Evolutionary conservation across 2,888 invertebrate genomes (phyloP).

Genomic region (Idaea straminata): DNA sequence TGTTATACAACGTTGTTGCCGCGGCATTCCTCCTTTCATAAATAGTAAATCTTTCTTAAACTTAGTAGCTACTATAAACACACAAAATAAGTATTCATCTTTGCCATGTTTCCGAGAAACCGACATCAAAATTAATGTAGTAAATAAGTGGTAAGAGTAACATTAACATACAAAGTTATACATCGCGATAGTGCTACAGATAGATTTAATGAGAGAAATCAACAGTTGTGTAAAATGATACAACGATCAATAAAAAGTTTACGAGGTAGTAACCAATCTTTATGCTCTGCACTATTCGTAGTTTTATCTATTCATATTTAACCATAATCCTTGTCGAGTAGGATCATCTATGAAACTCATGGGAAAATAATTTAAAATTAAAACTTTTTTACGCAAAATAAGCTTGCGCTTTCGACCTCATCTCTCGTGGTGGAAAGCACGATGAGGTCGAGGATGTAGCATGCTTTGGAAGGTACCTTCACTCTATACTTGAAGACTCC

Average conservation of each 20-base stretch:
- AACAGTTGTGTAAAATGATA: slow-evolving; percentile 20
- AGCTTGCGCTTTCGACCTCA: too few species aligned
- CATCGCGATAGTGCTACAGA: slow-evolving; percentile 7
- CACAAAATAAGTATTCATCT: slow-evolving; percentile 16
- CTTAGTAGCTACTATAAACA: background rate
- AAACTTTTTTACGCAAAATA: too few species aligned
- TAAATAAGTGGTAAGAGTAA: background rate
- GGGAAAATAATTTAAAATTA: background rate
- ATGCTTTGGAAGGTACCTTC: too few species aligned
- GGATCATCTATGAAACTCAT: background rate
- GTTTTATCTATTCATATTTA: slow-evolving; percentile 56
- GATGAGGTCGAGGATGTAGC: too few species aligned
- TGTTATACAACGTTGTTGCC: too few species aligned
- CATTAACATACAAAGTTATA: slow-evolving; percentile 4
- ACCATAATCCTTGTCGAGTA: slow-evolving; percentile 16
- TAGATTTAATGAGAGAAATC: slow-evolving; percentile 11
- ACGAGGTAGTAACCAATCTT: slow-evolving; percentile 31
- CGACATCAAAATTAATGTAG: slow-evolving; percentile 1
- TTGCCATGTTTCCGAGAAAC: slow-evolving; percentile 9
- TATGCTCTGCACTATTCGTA: slow-evolving; percentile 40
- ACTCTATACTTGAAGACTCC: too few species aligned
- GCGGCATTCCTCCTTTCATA: background rate
- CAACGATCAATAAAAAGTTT: slow-evolving; percentile 32
- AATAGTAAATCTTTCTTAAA: background rate
- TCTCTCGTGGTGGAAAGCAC: too few species aligned